Base-by-base conservation (phyloP, 2,797 vertebrate genomes). In the Urocyon cinereoargenteus region DNA sequence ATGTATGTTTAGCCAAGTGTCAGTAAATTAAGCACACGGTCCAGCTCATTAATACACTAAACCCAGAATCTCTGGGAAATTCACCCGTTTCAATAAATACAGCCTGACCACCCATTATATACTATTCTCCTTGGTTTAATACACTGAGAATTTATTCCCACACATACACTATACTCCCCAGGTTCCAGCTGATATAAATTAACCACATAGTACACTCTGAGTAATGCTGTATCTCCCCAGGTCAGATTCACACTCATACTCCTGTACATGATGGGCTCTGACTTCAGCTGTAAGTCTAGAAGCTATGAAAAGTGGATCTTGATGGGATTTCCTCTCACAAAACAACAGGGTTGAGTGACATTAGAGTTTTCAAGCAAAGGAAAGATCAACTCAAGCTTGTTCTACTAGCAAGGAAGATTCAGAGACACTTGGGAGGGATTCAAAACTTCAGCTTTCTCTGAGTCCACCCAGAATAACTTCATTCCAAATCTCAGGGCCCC, bases 71-170 rank as follows among this genome's bases (percentile, higher is more conserved):
- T 90, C 81, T 61, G 28, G 5, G 49, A 90, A 92, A 51, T 68
- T 28, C 22, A 51, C 45, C 40, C 12, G 24, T 57, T 31, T 73
- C 68, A 70, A 19, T 82, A 92, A 79, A 70, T 64, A 40, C 61
- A 90, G 45, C 59, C n/a, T 28, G 24, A 73, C 10, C 0, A 73
- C 82, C 68, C 59, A 59, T 64, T 78, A 55, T 64, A 78, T 36
- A 77, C 24, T 82, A 12, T 84, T 49, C 22, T 59, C 24, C 34
- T 81, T 79, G 15, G 22, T 79, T 45, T 85, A 78, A 70, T 61
- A 85, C n/a, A 85, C 45, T 87, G n/a, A 82, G 26, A 59, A 92
- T 90, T 77, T 95, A 62, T 81, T 87, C 53, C 22, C 70, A 84
- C 14, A 61, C 66, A 19, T 36, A 92, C 3, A 8, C n/a, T n/a